These are phyloP conservation scores for Athetis lepigone DNA, from an alignment of 2,888 invertebrate genomes.

Conservation along the genomic window DNA sequence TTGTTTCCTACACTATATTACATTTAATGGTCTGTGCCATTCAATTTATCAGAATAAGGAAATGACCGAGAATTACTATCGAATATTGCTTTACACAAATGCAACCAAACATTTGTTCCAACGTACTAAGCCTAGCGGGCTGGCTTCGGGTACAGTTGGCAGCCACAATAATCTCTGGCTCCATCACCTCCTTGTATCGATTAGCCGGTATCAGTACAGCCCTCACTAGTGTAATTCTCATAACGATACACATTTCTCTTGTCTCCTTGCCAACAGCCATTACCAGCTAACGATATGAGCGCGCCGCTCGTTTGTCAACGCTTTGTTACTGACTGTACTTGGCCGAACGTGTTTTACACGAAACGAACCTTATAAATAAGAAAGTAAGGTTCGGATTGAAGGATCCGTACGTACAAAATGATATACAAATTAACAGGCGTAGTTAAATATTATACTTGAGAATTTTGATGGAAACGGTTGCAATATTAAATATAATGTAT, in stretches of 20 bases:
- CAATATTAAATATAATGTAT: background rate
- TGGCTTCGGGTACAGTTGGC: constrained; percentile 39
- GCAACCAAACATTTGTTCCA: constrained; percentile 16
- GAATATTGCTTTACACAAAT: background rate
- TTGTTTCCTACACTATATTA: constrained; percentile 5
- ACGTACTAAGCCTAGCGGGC: constrained; percentile 14
- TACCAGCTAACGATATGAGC: constrained; percentile 68
- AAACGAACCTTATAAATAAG: constrained; percentile 56
- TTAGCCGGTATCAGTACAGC: constrained; percentile 47
- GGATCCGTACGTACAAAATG: constrained; percentile 16
- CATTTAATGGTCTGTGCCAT: constrained; percentile 4
- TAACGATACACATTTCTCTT: constrained; percentile 67
- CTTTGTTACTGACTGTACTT: constrained; percentile 62
- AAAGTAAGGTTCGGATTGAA: constrained; percentile 23
- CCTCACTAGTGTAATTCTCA: constrained; percentile 63
- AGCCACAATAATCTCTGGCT: constrained; percentile 42
- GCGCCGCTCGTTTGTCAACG: constrained; percentile 68
- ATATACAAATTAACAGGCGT: constrained; percentile 50
- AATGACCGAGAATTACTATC: background rate
- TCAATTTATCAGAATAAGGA: background rate
- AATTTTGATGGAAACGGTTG: constrained; percentile 30
- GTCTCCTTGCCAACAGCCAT: constrained; percentile 67
- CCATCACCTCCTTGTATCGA: constrained; percentile 56
- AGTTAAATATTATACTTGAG: constrained; percentile 41
- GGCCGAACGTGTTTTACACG: constrained; percentile 41